Conservation (phyloP, 2,888 invertebrate genomes). For the Invenusta paracnida region DNA sequence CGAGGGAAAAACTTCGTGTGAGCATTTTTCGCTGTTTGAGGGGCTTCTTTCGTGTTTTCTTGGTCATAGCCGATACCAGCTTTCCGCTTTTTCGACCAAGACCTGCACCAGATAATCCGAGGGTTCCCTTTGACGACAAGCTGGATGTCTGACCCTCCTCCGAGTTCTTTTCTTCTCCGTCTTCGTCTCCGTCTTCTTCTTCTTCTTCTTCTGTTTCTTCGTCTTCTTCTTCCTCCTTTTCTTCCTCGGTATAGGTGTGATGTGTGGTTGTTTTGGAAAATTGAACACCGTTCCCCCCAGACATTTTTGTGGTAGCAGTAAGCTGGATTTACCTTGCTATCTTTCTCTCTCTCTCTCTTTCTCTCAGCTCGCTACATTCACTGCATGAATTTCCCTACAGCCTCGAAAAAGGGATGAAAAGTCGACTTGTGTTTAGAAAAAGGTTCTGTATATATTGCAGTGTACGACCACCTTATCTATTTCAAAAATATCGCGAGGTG, state of each 20-base stretch:
- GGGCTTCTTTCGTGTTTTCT: not conserved
- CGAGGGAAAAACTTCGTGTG: conserved; percentile 37
- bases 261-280: not conserved
- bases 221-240: not conserved
- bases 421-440: no score
- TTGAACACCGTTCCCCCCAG: not conserved
- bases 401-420: no score
- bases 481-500: no score
- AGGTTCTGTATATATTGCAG: no score
- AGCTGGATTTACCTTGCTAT: no score
- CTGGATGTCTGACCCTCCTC: not conserved
- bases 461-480: no score
- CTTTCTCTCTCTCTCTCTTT: no score
- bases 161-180: not conserved
- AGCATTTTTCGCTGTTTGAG: not conserved
- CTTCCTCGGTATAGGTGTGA: not conserved
- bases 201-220: not conserved
- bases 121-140: not conserved
- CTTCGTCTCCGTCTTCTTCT: not conserved
- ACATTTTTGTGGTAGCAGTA: not conserved
- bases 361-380: no score
- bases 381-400: no score
- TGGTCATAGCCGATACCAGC: not conserved
- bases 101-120: no score
- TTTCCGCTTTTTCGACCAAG: no score